phyloP scores from a whole-genome alignment of 2,797 vertebrate genomes.

The Knipowitschia caucasica region DNA sequence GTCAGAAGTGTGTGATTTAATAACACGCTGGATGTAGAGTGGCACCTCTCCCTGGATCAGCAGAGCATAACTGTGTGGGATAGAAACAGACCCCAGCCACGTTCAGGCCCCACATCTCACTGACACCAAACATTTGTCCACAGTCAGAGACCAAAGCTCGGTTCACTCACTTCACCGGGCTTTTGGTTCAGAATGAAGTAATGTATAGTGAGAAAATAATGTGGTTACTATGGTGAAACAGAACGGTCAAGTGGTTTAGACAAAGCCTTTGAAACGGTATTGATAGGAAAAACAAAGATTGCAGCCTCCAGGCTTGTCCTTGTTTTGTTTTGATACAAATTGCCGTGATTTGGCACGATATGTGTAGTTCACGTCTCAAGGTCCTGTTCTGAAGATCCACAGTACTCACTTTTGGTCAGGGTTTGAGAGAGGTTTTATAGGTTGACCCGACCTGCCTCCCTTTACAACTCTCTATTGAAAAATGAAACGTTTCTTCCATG shows the following conservation, averaged over 20 bases:
- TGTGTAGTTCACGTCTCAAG: background rate
- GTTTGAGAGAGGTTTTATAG: too few species aligned
- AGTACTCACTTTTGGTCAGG: background rate
- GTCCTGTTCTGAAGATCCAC: background rate
- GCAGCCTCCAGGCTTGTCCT: too few species aligned
- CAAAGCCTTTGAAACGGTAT: background rate
- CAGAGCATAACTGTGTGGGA: slow-evolving; percentile 1
- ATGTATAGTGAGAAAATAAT: background rate
- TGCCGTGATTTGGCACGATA: too few species aligned
- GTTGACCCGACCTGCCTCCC: too few species aligned
- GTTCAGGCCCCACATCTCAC: slow-evolving; percentile 21
- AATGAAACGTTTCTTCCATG: background rate
- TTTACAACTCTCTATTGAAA: background rate
- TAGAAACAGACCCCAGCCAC: slow-evolving; percentile 25
- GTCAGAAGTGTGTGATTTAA: slow-evolving; percentile 63
- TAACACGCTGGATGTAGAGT: slow-evolving; percentile 49
- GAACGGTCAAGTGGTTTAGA: background rate
- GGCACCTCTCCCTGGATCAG: slow-evolving; percentile 31
- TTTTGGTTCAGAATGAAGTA: background rate
- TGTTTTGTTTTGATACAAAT: too few species aligned
- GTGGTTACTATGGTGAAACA: background rate
- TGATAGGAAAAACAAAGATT: too few species aligned
- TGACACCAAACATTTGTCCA: slow-evolving; percentile 20
- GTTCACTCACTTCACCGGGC: background rate
- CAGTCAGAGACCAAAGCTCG: background rate